Conservation (phyloP, 2,888 invertebrate species). For the Plagiodera versicolora region DNA sequence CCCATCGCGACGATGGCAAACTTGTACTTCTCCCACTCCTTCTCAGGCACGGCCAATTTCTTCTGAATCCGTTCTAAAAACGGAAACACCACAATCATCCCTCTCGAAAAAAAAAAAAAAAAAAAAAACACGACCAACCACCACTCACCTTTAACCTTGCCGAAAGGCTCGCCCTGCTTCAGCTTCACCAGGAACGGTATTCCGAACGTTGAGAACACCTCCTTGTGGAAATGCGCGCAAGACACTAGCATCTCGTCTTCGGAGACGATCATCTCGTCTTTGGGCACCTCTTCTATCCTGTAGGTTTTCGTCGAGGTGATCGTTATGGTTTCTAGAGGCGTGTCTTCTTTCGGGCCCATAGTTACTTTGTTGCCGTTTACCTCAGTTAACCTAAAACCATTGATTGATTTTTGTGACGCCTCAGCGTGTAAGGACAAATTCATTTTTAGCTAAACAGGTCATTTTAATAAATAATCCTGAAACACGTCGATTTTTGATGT, state of each 20-base stretch:
- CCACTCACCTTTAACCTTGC: slow-evolving; percentile 65
- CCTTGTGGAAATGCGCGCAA: slow-evolving; percentile 97
- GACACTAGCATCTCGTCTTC: slow-evolving; percentile 90
- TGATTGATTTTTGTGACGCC: too few relatives aligned
- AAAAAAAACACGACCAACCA: too few relatives aligned
- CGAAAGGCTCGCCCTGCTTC: slow-evolving; percentile 87
- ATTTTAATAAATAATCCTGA: too few relatives aligned
- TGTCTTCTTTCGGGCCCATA: slow-evolving; percentile 71
- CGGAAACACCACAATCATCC: too few relatives aligned
- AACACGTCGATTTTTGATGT: too few relatives aligned
- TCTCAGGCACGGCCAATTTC: slow-evolving; percentile 89
- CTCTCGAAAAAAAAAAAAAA: too few relatives aligned
- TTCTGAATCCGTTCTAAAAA: slow-evolving; percentile 85
- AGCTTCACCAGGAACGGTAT: slow-evolving; percentile 90
- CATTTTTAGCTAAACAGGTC: too few relatives aligned
- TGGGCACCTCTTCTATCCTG: slow-evolving; percentile 93
- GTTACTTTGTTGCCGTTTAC: slow-evolving; percentile 74
- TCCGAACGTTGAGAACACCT: slow-evolving; percentile 90
- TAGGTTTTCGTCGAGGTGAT: slow-evolving; percentile 55
- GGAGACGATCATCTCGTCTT: slow-evolving; percentile 80
- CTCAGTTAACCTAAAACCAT: slow-evolving; percentile 56
- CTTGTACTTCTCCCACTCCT: slow-evolving; percentile 98
- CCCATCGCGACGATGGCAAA: slow-evolving; percentile 89
- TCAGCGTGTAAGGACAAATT: too few relatives aligned
- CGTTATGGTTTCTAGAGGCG: slow-evolving; percentile 64